phyloP scores from a whole-genome alignment of 2,888 invertebrate species.

The Oscheius myriophilus region DNA sequence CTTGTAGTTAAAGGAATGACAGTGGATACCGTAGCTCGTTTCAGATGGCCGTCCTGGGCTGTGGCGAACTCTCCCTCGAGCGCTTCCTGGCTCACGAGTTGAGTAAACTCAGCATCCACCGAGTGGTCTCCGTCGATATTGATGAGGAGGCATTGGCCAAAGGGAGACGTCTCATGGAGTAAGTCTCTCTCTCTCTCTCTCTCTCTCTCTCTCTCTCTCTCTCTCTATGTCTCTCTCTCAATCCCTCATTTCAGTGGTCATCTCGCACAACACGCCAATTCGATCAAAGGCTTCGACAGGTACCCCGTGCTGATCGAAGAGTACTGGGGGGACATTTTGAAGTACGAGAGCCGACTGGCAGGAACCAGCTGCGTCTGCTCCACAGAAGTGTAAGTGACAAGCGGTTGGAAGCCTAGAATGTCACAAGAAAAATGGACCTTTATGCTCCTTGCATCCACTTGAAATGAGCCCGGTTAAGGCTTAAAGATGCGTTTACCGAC shows the following conservation, averaged over 20 bases:
- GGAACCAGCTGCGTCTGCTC: conserved; percentile 45
- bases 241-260: neutral
- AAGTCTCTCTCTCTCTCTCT: too few species aligned
- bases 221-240: too few species aligned
- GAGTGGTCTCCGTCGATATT: conserved; percentile 44
- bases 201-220: too few species aligned
- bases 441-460: too few species aligned
- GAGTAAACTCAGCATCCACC: conserved; percentile 27
- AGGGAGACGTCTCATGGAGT: conserved; percentile 36
- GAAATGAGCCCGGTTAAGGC: too few species aligned
- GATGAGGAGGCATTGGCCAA: conserved; percentile 34
- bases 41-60: conserved; percentile 40
- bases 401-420: neutral
- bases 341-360: conserved; percentile 41
- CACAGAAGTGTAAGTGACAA: conserved; percentile 47
- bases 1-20: too few species aligned
- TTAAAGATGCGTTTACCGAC: too few species aligned
- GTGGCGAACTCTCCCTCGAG: conserved; percentile 50
- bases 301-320: conserved; percentile 21
- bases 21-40: too few species aligned
- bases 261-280: conserved; percentile 3
- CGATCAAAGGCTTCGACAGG: conserved; percentile 1
- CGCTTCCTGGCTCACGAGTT: conserved; percentile 22
- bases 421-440: neutral
- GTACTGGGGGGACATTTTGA: conserved; percentile 38